These are phyloP conservation scores for Zapornia atra DNA, from an alignment of 2,113 vertebrate genomes.

Conservation along the genomic window DNA sequence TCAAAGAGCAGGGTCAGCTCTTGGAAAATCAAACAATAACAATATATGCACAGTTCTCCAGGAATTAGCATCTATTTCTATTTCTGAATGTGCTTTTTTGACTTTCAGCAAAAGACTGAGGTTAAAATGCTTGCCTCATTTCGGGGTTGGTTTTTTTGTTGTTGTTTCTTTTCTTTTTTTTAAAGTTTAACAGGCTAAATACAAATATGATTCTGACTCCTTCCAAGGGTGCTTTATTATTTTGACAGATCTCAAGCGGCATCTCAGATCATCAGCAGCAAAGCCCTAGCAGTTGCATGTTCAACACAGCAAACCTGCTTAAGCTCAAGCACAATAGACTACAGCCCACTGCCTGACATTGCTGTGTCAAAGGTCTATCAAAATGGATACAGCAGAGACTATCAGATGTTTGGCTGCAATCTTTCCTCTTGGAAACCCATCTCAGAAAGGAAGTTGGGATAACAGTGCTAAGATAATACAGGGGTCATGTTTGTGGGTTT, in stretches of 20 bases:
- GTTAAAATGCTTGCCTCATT: not conserved
- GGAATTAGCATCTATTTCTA: not conserved
- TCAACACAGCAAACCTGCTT: not conserved
- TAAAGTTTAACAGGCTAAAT: not conserved
- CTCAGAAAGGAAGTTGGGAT: not conserved
- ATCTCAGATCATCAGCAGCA: not conserved
- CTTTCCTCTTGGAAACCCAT: not conserved
- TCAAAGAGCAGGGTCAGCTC: not conserved
- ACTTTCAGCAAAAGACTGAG: not conserved
- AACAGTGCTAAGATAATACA: not conserved
- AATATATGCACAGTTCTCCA: not conserved
- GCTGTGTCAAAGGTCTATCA: not conserved
- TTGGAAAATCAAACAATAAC: not conserved
- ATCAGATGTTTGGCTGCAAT: not conserved
- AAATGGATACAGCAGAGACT: not conserved
- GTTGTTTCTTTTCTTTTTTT: fast-evolving
- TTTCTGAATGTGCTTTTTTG: not conserved
- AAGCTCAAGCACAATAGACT: not conserved
- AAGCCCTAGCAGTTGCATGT: not conserved
- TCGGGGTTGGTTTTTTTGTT: not conserved
- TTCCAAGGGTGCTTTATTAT: not conserved
- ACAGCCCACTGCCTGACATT: fast-evolving
- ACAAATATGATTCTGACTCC: not conserved
- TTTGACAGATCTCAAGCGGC: not conserved
- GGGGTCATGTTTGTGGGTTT: fast-evolving